A percentile compares a stretch with the other conserved stretches of the same genome.
Evolutionary conservation across 2,113 vertebrate species (phyloP).

Genomic region (Ovibos moschatus): DNA sequence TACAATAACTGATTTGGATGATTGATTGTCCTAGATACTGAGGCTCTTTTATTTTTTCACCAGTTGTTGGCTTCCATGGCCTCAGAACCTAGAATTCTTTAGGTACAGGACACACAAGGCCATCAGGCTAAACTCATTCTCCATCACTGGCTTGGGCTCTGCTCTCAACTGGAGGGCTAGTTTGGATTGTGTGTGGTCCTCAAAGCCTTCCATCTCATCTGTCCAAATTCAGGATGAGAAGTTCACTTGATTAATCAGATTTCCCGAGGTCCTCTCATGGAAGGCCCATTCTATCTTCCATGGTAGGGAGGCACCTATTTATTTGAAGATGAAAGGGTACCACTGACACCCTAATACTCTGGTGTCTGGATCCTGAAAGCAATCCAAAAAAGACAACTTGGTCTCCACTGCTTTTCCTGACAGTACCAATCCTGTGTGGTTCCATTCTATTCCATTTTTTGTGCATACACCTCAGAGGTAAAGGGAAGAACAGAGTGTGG

Average conservation of each 20-base stretch:
- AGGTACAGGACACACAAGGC: not conserved
- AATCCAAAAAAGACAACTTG: too few species aligned
- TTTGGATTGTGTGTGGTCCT: not conserved
- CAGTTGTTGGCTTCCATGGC: fast-evolving
- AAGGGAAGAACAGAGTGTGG: not conserved
- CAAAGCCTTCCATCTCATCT: not conserved
- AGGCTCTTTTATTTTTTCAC: not conserved
- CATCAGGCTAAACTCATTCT: not conserved
- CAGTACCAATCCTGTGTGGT: not conserved
- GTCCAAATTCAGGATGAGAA: not conserved
- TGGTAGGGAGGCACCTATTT: not conserved
- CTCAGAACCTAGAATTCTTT: not conserved
- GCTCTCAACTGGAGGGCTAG: not conserved
- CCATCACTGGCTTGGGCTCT: not conserved
- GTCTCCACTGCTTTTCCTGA: not conserved
- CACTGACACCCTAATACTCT: not conserved
- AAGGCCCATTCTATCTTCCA: not conserved
- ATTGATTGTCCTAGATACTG: too few species aligned
- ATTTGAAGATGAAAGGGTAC: not conserved
- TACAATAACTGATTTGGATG: not conserved
- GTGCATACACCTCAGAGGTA: fast-evolving
- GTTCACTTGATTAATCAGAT: too few species aligned
- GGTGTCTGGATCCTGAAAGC: not conserved
- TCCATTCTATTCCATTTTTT: not conserved
- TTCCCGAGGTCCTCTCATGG: not conserved